Conservation (phyloP, 1,140 invertebrate species). For the Leptopilina clavipes region DNA sequence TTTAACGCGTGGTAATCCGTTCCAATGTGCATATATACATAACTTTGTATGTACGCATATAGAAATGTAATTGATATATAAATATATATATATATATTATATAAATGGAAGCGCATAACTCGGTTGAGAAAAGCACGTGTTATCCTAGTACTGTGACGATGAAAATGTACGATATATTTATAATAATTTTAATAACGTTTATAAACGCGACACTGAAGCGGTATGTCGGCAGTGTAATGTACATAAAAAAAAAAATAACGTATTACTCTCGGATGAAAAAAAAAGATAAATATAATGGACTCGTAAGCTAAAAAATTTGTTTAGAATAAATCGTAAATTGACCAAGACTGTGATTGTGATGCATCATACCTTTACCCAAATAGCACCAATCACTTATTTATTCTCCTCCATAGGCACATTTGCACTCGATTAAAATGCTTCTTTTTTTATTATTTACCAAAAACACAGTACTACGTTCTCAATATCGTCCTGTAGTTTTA, state of each 20-base stretch:
- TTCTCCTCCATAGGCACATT: slow-evolving; percentile 30
- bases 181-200: slow-evolving; percentile 76
- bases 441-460: slow-evolving; percentile 60
- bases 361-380: slow-evolving; percentile 49
- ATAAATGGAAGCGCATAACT: slow-evolving; percentile 46
- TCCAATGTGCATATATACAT: slow-evolving; percentile 70
- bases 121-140: slow-evolving; percentile 14
- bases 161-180: slow-evolving; percentile 73
- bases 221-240: slow-evolving; percentile 61
- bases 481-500: neutral
- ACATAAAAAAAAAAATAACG: slow-evolving; percentile 62
- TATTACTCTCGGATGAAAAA: slow-evolving; percentile 55
- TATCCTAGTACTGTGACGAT: slow-evolving; percentile 57
- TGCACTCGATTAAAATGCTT: slow-evolving; percentile 60
- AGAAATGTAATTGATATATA: slow-evolving; percentile 50
- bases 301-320: slow-evolving; percentile 71
- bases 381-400: slow-evolving; percentile 29
- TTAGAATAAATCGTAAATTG: slow-evolving; percentile 76
- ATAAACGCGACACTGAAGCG: slow-evolving; percentile 61
- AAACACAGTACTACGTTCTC: slow-evolving; percentile 60
- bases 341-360: slow-evolving; percentile 65
- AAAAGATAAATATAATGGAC: slow-evolving; percentile 58
- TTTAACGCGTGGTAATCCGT: slow-evolving; percentile 70
- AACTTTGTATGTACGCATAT: slow-evolving; percentile 54
- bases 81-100: slow-evolving; percentile 49